Evolutionary conservation across 2,888 invertebrate genomes (phyloP), one percentile per base, ranked within the genome.

Genomic region (Embidobia sp.): DNA sequence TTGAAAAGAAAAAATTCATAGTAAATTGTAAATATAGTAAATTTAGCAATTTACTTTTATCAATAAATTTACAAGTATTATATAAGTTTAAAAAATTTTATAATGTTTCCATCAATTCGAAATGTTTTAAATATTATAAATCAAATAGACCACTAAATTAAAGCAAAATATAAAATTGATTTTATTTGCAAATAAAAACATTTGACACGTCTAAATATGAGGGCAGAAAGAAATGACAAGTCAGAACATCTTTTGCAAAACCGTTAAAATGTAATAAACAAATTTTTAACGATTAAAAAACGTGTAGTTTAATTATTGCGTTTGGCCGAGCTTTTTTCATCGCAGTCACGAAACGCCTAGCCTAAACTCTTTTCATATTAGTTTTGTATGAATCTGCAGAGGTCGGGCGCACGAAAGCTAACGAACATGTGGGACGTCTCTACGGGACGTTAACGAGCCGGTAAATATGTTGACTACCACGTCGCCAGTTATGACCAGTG

Each of bases 381-480:
- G 77, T 74, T 74, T 69, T 74, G 70, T 73, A 67, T 63, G 73
- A 73, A 63, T 70, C 42, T 55, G 63, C 64, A 51, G 72, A 72
- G 72, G 77, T 63, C 53, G 77, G 61, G 66, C 69, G 75, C 69
- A 70, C 64, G 76, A 76, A 73, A 77, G 59, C 55, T 74, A 77
- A 69, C 61, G 57, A 77, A 72, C 66, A 66, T 59, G 72, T 72
- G 75, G 74, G 73, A 77, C 67, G 75, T 69, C 72, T 75, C 72
- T 57, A 57, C 75, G 77, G 85, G 86, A 87, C 86, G 88, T 89
- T 89, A 89, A 89, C 89, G 88, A 89, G 89, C 87, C 88, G 86
- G 89, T 87, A 89, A 88, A 88, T 89, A 88, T 89, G 88, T 88
- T 88, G 88, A 88, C 89, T 87, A 86, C 87, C 85, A 86, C 86